Evolutionary conservation across 2,113 vertebrate genomes (phyloP), one percentile per base, ranked within the genome.

Genomic region (Camelus dromedarius): DNA sequence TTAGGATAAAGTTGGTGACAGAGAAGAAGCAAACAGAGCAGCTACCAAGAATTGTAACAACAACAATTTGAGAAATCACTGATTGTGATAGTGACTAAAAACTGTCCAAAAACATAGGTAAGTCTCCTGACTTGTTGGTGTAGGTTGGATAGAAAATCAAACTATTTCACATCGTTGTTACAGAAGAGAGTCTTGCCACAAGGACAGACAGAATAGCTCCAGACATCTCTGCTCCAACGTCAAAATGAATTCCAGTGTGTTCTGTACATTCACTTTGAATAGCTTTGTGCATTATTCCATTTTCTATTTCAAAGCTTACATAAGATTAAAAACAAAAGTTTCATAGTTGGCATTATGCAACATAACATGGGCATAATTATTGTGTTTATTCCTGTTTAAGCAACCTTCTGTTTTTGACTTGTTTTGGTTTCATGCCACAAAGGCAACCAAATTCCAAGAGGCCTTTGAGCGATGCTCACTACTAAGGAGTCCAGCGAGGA

Each of bases 31-130:
- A 73, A 70, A 64, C 6, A 54, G 6, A 5, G 8, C 0, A 13
- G 6, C 1, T 6, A 11, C 22, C 13, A 73, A 20, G 19, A 85
- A 46, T 12, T 18, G 13, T 32, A 8, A 4, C 8, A 38, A 26
- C 2, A 52, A 20, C 24, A 80, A 64, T 52, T n/a, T 52, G 52
- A 86, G n/a, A 19, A 32, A 35, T 6, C 12, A 10, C 32, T 46
- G 19, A 19, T 42, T 50, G 3, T 22, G 6, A 79, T 80, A 52
- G 15, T 20, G 52, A 62, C 9, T 22, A 35, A 15, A 32, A 66
- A 28, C 16, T 5, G 9, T 26, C 0, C 4, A 32, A 2, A 54
- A 62, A n/a, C 15, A 3, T 16, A 46, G 11, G 3, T 14, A 14
- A 19, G 16, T 35, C n/a, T 52, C 11, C 32, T 22, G 62, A n/a